Evolutionary conservation across 2,113 vertebrate species (phyloP), one percentile per base, ranked within the genome.

Genomic region (Ornithorhynchus anatinus): DNA sequence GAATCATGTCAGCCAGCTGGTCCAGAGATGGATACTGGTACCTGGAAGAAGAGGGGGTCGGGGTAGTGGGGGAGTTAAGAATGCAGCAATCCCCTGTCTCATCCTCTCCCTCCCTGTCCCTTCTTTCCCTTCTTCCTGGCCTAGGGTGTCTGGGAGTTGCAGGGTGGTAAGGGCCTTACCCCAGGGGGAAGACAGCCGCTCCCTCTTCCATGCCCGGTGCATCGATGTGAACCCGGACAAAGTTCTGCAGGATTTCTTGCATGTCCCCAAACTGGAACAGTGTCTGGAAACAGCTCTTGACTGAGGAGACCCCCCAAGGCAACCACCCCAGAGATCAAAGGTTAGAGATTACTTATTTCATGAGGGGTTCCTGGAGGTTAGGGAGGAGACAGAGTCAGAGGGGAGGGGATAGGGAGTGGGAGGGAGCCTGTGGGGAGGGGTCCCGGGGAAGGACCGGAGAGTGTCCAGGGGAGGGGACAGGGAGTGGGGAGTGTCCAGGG

Each of bases 161-260:
- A 22, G n/a, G 69, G 36, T 19, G 45, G 69, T 35, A 16, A 44
- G 33, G 51, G 64, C 59, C 82, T 65, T 81, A 97, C 96, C 95
- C 94, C 33, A 89, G 8, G 36, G 96, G 95, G 87, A 94, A 96
- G 43, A 86, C 70, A 2, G 95, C 89, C 1, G 95, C 93, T 4
- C 95, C 95, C 4, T 96, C 94, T 88, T 97, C 95, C 80, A 97
- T 96, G 39, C 96, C 96, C 5, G 96, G 96, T 8, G 92, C 94
- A 6, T 97, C 94, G 12, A 97, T 86, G 20, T 97, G 95, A 65
- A 96, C 94, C 78, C 96, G 89, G 51, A 95, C 94, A 59, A 97
- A 97, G 79, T 95, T 96, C 91, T 97, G 96, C 59, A 96, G 95
- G 8, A 97, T 97, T 88, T 97, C 96, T 89, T 96, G 94, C 96